Conservation (phyloP, 2,113 vertebrate genomes). For the Lota lota region DNA sequence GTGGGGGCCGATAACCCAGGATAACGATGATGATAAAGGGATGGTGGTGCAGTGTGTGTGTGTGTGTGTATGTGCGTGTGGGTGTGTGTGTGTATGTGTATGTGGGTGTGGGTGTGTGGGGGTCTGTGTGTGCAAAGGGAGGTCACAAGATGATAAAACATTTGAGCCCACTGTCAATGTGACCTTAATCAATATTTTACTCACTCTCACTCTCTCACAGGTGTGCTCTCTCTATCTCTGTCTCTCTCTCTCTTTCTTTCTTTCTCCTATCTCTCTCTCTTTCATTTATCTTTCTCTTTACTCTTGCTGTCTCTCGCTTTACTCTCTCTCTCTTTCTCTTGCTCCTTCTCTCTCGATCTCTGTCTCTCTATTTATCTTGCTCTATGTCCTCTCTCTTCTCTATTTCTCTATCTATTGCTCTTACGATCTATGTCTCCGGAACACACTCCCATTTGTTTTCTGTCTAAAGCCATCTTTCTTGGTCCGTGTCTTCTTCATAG, state of each 20-base stretch:
- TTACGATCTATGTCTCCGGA: neutral
- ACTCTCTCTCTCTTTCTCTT: neutral
- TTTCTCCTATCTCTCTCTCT: too few species aligned
- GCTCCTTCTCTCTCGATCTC: neutral
- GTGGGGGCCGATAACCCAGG: constrained; percentile 46
- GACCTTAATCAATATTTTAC: constrained; percentile 52
- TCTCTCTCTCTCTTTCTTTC: neutral
- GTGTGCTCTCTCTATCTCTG: neutral
- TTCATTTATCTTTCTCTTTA: neutral
- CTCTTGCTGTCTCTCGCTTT: too few species aligned
- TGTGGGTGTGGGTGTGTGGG: too few species aligned
- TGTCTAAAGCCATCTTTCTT: neutral
- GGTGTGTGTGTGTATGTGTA: neutral
- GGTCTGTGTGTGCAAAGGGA: neutral
- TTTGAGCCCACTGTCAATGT: constrained; percentile 61
- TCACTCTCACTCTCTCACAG: constrained; percentile 20
- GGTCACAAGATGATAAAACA: constrained; percentile 44
- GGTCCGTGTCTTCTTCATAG: too few species aligned
- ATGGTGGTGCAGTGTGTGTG: constrained; percentile 29
- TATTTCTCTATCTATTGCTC: neutral
- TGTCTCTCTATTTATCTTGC: neutral
- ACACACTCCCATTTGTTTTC: too few species aligned
- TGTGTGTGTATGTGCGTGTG: constrained; percentile 13
- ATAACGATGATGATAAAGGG: constrained; percentile 54
- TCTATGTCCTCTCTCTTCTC: neutral